Evolutionary conservation across 2,113 vertebrate species (phyloP).

Genomic region (Papio anubis): DNA sequence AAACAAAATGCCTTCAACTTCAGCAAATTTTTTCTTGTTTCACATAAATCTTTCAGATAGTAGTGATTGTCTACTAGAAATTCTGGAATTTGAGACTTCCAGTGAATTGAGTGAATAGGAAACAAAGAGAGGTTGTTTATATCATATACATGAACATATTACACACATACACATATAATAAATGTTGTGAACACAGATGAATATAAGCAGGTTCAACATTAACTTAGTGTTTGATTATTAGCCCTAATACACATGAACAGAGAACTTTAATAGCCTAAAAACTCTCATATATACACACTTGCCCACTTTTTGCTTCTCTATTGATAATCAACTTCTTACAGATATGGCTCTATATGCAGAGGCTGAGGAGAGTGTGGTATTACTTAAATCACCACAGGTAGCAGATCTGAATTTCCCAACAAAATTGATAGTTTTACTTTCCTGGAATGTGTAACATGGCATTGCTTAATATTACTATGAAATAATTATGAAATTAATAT

Average conservation of each 20-base stretch:
- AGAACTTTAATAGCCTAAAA: not conserved
- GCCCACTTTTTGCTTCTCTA: not conserved
- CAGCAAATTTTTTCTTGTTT: not conserved
- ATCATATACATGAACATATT: not conserved
- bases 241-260: not conserved
- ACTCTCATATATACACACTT: not conserved
- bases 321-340: not conserved
- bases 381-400: not conserved
- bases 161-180: not conserved
- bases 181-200: not conserved
- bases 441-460: not conserved
- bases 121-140: not conserved
- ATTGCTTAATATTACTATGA: not conserved
- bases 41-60: not conserved
- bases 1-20: conserved; percentile 26
- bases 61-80: not conserved
- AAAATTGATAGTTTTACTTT: not conserved
- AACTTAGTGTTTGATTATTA: conserved; percentile 32
- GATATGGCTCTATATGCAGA: not conserved
- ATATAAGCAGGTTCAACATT: not conserved
- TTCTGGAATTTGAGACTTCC: not conserved
- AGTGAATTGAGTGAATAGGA: not conserved
- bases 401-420: not conserved
- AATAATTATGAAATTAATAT: not conserved
- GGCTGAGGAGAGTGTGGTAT: not conserved